Evolutionary conservation across 2,113 vertebrate species (phyloP), one percentile per base, ranked within the genome.

Genomic region (Acinonyx jubatus): DNA sequence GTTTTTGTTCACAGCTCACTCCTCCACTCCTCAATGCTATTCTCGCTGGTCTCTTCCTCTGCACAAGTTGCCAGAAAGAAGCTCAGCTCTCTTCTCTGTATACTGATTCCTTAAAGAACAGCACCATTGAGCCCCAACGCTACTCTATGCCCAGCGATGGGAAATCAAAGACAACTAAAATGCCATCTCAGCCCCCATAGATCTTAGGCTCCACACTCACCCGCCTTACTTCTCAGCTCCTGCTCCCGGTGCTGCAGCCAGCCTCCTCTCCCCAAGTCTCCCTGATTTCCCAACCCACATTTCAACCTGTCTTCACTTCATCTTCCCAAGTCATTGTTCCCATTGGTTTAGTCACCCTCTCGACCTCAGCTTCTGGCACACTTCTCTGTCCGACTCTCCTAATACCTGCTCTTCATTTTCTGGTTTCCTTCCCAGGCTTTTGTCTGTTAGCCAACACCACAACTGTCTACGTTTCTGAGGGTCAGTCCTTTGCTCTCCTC

Each of bases 21-120:
- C 27, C 12, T 80, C 19, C 33, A 25, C 2, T 0, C 9, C 48
- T 41, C 36, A 1, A 12, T 6, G 1, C 8, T 25, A 4, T 13
- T 57, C 15, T 16, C 36, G 19, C 18, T 6, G 41, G 14, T 81
- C 2, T 48, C 10, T 8, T 7, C 27, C n/a, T 21, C 38, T 5
- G 13, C n/a, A 50, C 25, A 38, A 25, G 25, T 2, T 15, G 36
- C 57, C 10, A 19, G 57, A 36, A 41, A 10, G 48, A 25, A 61
- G 61, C 57, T 41, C 31, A 18, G 61, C 36, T 76, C 45, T 36
- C 55, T 10, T 78, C 9, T 15, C 48, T 68, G n/a, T 27, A n/a
- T 12, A n/a, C 65, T 5, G 31, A 16, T 36, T 31, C 16, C 31
- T 88, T 31, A 61, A 57, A 52, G 63, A 78, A 66, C 12, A 0